Base-by-base conservation (phyloP, 2,888 invertebrate genomes). In the Mimachlamys varia region DNA sequence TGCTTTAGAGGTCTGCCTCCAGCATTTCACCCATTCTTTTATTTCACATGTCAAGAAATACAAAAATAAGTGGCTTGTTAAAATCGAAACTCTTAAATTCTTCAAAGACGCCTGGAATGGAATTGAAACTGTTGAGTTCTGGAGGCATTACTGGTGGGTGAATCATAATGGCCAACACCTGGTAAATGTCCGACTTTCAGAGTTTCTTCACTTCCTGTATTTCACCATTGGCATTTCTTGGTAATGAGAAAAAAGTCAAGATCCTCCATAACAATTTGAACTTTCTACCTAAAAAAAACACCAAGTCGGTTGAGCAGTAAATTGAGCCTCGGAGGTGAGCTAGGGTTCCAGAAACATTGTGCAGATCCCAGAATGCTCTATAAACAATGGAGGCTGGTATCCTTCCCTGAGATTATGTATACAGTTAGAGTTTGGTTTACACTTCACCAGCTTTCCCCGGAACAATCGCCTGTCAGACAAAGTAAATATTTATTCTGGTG, bases 231-330 rank as follows among this genome's bases (percentile, higher is more conserved):
- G 76, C 76, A 76, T 76, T 76, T 76, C 76, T 76, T 33, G 13
- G 33, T 76, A 76, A 76, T 76, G 76, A 76, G 76, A 76, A 76
- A 76, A 76, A 76, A 76, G 76, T 76, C 22, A 76, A 33, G 76
- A 27, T 76, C 33, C 76, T 76, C 76, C 33, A 33, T 76, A 76
- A 76, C 76, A 27, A 27, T 76, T 76, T 76, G 76, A 76, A 76
- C 76, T 76, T 76, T 76, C 76, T 76, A 76, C 76, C 76, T 76
- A 76, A 76, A 76, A 76, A 76, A 76, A 76, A n/a, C n/a, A n/a
- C n/a, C 12, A 33, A 33, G 27, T 76, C 12, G 13, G 76, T 76
- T 27, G 7, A 27, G 33, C 27, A 27, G 76, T 76, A 76, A 76
- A 76, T 76, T 33, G 76, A 76, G 76, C 76, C 27, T 76, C 15